Evolutionary conservation across 2,113 vertebrate species (phyloP).

Genomic region (Antechinus flavipes): DNA sequence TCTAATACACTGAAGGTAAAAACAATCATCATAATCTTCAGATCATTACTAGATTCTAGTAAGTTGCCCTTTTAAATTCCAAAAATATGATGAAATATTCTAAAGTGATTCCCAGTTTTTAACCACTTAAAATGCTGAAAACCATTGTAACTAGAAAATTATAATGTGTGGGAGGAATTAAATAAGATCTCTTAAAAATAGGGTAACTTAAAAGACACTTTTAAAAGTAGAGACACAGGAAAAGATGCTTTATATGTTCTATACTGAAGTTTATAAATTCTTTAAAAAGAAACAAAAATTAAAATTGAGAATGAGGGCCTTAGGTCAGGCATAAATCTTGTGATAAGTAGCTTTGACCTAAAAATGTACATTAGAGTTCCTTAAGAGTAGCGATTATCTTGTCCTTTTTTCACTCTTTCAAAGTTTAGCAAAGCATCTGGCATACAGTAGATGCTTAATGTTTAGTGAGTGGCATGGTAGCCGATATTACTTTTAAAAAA

Average conservation of each 20-base stretch:
- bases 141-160: not conserved
- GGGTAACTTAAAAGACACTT: not conserved
- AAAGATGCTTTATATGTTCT: not conserved
- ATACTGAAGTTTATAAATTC: not conserved
- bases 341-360: not conserved
- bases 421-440: not conserved
- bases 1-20: not conserved
- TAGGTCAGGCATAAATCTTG: not conserved
- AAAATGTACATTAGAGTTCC: not conserved
- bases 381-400: not conserved
- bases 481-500: not conserved
- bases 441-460: not conserved
- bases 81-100: not conserved
- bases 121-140: not conserved
- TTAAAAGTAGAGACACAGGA: not conserved
- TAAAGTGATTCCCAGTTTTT: conserved; percentile 2
- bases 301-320: not conserved
- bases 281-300: not conserved
- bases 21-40: not conserved
- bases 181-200: conserved; percentile 6
- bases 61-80: not conserved
- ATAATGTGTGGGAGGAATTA: not conserved
- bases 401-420: not conserved
- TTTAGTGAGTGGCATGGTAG: not conserved
- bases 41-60: not conserved